Evolutionary conservation across 2,113 vertebrate genomes (phyloP), one percentile per base, ranked within the genome.

Genomic region (Galeopterus variegatus): DNA sequence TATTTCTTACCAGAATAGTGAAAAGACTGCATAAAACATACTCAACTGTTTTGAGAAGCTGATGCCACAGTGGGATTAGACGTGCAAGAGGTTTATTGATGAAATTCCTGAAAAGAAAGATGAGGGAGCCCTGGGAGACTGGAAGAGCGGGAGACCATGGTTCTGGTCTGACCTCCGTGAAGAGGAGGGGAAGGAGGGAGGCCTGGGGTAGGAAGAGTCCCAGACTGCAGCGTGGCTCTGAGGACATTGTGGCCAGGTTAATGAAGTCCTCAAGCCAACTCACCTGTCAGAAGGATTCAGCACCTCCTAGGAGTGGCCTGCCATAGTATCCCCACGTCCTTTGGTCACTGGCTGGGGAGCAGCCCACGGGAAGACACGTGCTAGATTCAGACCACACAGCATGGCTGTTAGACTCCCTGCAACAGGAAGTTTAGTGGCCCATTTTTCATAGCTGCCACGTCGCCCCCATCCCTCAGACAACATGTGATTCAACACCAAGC

Each of bases 401-500:
- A 13, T 24, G 52, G 24, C 31, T 3, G 15, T 8, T 8, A 19
- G 75, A 18, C 17, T 62, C 21, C 50, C 58, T 58, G 36, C 65
- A 64, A 6, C 15, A 10, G 26, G 58, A 18, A 26, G 3, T 28
- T 41, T 4, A 41, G 18, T 10, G 14, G 76, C 8, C 7, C 8
- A 1, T 89, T 52, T 52, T 70, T 62, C n/a, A 52, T 6, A 11
- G 64, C 54, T 5, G 3, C 23, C 52, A 36, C 18, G 24, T 10
- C 26, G 3, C 26, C 13, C 14, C 70, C 4, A 56, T 23, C 56
- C 58, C 62, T 33, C 21, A 58, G 7, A 45, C 41, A 28, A 50
- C 19, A 1, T 3, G 2, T 1, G 0, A 14, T 6, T 2, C 11
- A 11, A 19, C 1, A 2, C 17, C 3, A 0, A 36, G 15, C 60